Evolutionary conservation across 2,113 vertebrate genomes (phyloP), one percentile per base, ranked within the genome.

Genomic region (Abramis brama): DNA sequence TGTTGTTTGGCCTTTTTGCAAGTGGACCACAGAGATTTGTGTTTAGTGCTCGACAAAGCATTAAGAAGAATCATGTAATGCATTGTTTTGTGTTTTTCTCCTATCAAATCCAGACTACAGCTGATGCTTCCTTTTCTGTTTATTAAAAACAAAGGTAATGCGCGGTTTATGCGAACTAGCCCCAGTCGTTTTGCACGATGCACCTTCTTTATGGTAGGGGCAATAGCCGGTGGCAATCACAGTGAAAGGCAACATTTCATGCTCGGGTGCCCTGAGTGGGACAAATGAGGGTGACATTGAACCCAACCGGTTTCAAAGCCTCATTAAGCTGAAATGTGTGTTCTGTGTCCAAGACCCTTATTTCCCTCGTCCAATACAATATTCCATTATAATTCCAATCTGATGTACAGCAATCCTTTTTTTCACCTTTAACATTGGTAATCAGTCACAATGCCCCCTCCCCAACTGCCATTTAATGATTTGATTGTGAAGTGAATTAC

Each of bases 281-380:
- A 86, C 78, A 81, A 82, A 86, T 82, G 39, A 82, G 78, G 79
- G 79, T 86, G 85, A 86, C 85, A 86, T 74, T 86, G 78, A 86
- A 86, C 17, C 50, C 64, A 33, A 80, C 85, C 19, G 30, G 66
- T 83, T 83, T 55, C 81, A 43, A 57, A 74, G 68, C 82, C 64
- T 83, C 81, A 83, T 83, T 73, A 83, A 59, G 68, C 82, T 25
- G 27, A 83, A 83, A 73, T 36, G 68, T 57, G 66, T 57, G 23
- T 74, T 57, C 68, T 27, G 82, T 73, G 71, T 83, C 82, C 68
- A 30, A 83, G 21, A 73, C 23, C 52, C 62, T 25, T 33, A 21
- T 70, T 71, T 36, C 23, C 23, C 23, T 73, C 50, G 0, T 71
- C 45, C 45, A n/a, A 55, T 82, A 25, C n/a, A 33, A 36, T 55